Percentiles rank a stretch among this genome's conserved stretches.
These are phyloP conservation scores for Actias luna DNA, from an alignment of 2,888 invertebrate species.

Conservation along the genomic window DNA sequence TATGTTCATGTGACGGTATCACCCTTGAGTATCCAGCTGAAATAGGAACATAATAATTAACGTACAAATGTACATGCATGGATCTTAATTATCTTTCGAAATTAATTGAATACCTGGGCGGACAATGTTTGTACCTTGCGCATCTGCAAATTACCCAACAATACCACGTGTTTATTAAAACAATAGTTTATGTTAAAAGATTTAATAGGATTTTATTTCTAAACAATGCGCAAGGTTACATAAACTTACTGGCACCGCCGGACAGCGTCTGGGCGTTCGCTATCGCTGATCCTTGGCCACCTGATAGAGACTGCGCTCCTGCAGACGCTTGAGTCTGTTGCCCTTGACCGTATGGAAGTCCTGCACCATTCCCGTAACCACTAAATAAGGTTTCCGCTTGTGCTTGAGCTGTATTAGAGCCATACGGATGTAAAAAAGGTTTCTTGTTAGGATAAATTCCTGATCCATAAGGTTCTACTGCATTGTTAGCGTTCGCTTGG, in stretches of 20 bases:
- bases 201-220: slow-evolving; percentile 4
- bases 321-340: slow-evolving; percentile 7
- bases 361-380: neutral
- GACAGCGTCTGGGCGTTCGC: slow-evolving; percentile 10
- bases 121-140: slow-evolving; percentile 25
- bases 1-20: slow-evolving; percentile 41
- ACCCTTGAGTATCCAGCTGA: slow-evolving; percentile 45
- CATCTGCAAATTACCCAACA: slow-evolving; percentile 22
- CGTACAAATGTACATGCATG: slow-evolving; percentile 16
- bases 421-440: neutral
- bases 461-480: slow-evolving; percentile 13
- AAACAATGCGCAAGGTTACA: neutral
- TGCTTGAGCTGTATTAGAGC: neutral
- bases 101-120: slow-evolving; percentile 31
- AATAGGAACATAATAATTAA: slow-evolving; percentile 27
- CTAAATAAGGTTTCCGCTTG: neutral
- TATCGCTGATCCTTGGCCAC: slow-evolving; percentile 4
- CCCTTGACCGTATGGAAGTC: neutral
- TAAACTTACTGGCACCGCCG: slow-evolving; percentile 9
- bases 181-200: slow-evolving; percentile 20
- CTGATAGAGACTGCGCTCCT: neutral
- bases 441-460: slow-evolving; percentile 12
- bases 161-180: slow-evolving; percentile 27
- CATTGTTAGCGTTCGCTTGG: slow-evolving; percentile 12
- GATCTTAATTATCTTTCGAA: slow-evolving; percentile 27